A percentile compares a stretch with the other conserved stretches of the same genome.
Conservation (phyloP, 2,888 invertebrate species). For the Prionchulus punctatus region DNA sequence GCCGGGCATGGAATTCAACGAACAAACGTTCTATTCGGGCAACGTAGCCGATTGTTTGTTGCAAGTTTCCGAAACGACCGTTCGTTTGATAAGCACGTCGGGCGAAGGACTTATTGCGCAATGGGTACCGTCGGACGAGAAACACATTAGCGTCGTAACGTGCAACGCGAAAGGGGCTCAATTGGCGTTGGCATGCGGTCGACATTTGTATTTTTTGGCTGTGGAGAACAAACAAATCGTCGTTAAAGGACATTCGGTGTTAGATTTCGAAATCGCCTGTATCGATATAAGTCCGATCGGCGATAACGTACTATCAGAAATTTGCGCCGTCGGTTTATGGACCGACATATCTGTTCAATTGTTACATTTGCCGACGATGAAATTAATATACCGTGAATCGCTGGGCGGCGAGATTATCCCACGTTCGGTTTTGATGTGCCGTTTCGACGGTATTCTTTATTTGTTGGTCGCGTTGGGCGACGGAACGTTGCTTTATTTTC, state of each 20-base stretch:
- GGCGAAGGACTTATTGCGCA: background rate
- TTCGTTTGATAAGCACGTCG: slow-evolving; percentile 51
- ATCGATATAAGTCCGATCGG: slow-evolving; percentile 67
- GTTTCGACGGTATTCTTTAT: slow-evolving; percentile 65
- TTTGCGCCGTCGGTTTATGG: slow-evolving; percentile 87
- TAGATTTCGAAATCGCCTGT: slow-evolving; percentile 90
- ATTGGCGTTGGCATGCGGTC: slow-evolving; percentile 43
- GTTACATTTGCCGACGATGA: slow-evolving; percentile 59
- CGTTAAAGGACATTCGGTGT: slow-evolving; percentile 34
- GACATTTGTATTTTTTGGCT: slow-evolving; percentile 64
- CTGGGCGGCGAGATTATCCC: slow-evolving; percentile 64
- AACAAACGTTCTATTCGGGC: slow-evolving; percentile 83
- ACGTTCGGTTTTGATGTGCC: slow-evolving; percentile 79
- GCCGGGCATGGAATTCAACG: slow-evolving; percentile 69
- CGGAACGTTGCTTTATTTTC: slow-evolving; percentile 92
- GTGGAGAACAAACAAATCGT: slow-evolving; percentile 41
- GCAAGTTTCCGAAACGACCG: slow-evolving; percentile 56
- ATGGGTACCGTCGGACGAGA: background rate
- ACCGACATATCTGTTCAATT: slow-evolving; percentile 84
- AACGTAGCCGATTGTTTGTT: slow-evolving; percentile 68
- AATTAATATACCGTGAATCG: slow-evolving; percentile 42
- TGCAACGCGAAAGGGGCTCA: slow-evolving; percentile 28
- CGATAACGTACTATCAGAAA: slow-evolving; percentile 43
- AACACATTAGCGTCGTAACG: slow-evolving; percentile 22
- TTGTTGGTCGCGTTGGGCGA: slow-evolving; percentile 66